phyloP scores from a whole-genome alignment of 2,888 invertebrate species.

The Synergus laeviventris region DNA sequence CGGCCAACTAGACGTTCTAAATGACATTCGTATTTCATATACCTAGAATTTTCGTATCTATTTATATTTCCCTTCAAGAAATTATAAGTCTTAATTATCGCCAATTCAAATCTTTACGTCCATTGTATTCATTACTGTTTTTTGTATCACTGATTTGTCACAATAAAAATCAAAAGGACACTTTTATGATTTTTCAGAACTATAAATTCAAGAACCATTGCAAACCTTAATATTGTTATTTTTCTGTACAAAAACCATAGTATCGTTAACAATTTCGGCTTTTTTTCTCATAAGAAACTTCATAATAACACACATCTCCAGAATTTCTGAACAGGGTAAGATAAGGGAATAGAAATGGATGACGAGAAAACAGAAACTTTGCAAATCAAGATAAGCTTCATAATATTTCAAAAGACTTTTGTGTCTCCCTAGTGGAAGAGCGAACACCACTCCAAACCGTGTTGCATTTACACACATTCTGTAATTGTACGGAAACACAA shows the following conservation, averaged over 20 bases:
- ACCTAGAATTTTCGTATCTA: not conserved
- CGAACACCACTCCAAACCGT: not conserved
- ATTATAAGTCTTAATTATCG: not conserved
- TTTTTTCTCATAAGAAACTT: not conserved
- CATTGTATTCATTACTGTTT: too few relatives aligned
- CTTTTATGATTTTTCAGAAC: too few relatives aligned
- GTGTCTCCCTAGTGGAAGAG: not conserved
- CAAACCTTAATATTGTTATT: too few relatives aligned
- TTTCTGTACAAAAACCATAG: too few relatives aligned
- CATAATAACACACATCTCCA: not conserved
- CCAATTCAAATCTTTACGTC: not conserved
- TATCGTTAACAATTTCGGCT: not conserved
- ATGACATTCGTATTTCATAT: slow-evolving; percentile 6
- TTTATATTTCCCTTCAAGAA: not conserved
- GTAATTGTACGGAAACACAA: slow-evolving; percentile 3
- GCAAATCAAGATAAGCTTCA: slow-evolving; percentile 8
- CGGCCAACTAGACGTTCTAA: not conserved
- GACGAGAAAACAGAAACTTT: slow-evolving; percentile 9
- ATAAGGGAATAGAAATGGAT: not conserved
- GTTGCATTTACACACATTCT: slow-evolving; percentile 2
- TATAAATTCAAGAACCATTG: too few relatives aligned
- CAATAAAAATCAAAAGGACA: too few relatives aligned
- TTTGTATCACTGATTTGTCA: too few relatives aligned
- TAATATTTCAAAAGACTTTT: slow-evolving; percentile 22
- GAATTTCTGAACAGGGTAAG: not conserved